phyloP scores from a whole-genome alignment of 2,888 invertebrate species.

The Agriopis aurantiaria region DNA sequence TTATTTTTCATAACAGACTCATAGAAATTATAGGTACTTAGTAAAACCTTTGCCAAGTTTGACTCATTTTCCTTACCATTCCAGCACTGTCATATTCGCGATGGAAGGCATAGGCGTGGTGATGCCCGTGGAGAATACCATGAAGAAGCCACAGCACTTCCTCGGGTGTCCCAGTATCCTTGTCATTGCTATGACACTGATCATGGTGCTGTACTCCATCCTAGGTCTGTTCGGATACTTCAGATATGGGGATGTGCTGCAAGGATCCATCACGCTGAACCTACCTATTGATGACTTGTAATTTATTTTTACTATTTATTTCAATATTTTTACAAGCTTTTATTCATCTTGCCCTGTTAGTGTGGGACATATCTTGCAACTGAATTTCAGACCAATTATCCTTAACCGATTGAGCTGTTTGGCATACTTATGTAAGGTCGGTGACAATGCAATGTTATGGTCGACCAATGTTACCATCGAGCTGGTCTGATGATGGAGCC shows the following conservation, averaged over 20 bases:
- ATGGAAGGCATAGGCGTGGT: constrained; percentile 98
- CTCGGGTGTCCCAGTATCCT: constrained; percentile 94
- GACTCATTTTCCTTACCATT: constrained; percentile 18
- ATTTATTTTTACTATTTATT: constrained; percentile 58
- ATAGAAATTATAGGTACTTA: no score
- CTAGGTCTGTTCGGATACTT: constrained; percentile 97
- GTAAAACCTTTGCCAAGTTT: no score
- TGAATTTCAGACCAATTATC: no score
- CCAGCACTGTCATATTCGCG: constrained; percentile 96
- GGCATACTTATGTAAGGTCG: no score
- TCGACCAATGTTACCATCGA: no score
- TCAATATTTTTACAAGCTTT: neutral
- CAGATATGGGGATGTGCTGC: constrained; percentile 90
- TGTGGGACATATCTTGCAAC: no score
- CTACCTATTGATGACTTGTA: constrained; percentile 89
- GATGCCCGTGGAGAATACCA: constrained; percentile 96
- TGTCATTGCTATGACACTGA: constrained; percentile 93
- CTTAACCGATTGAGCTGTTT: no score
- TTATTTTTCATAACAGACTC: no score
- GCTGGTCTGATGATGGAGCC: no score
- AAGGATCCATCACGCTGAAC: constrained; percentile 94
- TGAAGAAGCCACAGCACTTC: constrained; percentile 93
- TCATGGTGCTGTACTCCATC: constrained; percentile 91
- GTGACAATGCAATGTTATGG: no score
- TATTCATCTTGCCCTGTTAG: neutral